Conservation (phyloP, 2,797 vertebrate genomes). For the Pempheris klunzingeri region DNA sequence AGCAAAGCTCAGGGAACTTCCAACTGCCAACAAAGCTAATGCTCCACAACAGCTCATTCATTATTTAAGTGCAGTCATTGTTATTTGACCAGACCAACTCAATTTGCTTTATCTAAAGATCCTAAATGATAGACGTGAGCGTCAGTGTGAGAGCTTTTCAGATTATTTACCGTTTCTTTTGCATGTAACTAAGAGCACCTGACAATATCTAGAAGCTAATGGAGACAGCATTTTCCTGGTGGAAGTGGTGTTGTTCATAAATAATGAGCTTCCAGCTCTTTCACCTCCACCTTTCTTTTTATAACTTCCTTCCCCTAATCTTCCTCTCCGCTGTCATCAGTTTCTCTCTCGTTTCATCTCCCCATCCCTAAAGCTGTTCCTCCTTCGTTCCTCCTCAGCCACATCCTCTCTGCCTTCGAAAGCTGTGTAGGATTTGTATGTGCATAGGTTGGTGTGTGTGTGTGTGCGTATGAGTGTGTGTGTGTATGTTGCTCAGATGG, state of each 20-base stretch:
- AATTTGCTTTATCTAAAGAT: not conserved
- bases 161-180: not conserved
- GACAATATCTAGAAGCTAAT: not conserved
- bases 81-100: not conserved
- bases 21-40: too few relatives aligned
- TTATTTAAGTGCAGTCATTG: too few relatives aligned
- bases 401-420: constrained; percentile 6
- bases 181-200: not conserved
- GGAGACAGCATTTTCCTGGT: not conserved
- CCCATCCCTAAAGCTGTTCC: constrained; percentile 6
- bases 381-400: constrained; percentile 9
- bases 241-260: not conserved
- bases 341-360: constrained; percentile 16
- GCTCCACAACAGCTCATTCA: too few relatives aligned
- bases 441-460: not conserved
- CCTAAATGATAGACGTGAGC: not conserved
- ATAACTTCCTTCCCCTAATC: not conserved
- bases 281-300: not conserved
- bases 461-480: constrained; percentile 3
- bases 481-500: not conserved
- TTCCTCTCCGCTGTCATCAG: not conserved
- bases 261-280: not conserved
- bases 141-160: not conserved
- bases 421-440: not conserved
- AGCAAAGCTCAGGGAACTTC: too few relatives aligned